Base-by-base conservation (phyloP, 2,888 invertebrate species). In the Notocelia uddmanniana region DNA sequence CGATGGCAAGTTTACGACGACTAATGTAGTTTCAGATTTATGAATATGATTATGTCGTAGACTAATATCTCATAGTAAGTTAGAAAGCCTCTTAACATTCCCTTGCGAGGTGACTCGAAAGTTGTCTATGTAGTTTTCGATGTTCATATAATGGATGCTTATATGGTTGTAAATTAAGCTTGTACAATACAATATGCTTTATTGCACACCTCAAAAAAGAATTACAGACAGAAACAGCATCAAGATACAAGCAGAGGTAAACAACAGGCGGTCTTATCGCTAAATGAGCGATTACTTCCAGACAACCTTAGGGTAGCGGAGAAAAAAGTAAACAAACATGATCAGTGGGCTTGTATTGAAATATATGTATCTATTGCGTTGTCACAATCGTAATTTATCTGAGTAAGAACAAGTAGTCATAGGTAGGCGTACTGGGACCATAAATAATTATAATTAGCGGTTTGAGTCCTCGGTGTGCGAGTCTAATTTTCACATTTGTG, bases 71-170 rank as follows among this genome's bases (percentile, higher is more conserved):
- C 34, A 19, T 50, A 15, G 63, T 19, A 10, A 63, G 34, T 31
- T 64, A 64, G 64, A 64, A 64, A 64, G 37, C 21, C 11, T 54
- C 2, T 64, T 63, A 19, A 62, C 31, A 50, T 19, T 18, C 10
- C 26, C 3, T 21, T 21, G 13, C 52, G 13, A n/a, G 31, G 2
- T 18, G 52, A 34, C 50, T 18, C 15, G 59, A 59, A 59, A 45
- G 41, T 45, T 59, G 59, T 26, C 23, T 23, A 13, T 15, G n/a
- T n/a, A n/a, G n/a, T 10, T 55, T 5, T n/a, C 34, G 57, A 34
- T 18, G 5, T 57, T 34, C 11, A 57, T 18, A n/a, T n/a, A 34
- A 34, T 18, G 11, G 6, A 2, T 26, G 34, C n/a, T 18, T 10
- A 9, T 55, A 9, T 31, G 31, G n/a, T n/a, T 26, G 31, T 31